Conservation (phyloP, 2,888 invertebrate species). For the Ichneumoninae sp. region DNA sequence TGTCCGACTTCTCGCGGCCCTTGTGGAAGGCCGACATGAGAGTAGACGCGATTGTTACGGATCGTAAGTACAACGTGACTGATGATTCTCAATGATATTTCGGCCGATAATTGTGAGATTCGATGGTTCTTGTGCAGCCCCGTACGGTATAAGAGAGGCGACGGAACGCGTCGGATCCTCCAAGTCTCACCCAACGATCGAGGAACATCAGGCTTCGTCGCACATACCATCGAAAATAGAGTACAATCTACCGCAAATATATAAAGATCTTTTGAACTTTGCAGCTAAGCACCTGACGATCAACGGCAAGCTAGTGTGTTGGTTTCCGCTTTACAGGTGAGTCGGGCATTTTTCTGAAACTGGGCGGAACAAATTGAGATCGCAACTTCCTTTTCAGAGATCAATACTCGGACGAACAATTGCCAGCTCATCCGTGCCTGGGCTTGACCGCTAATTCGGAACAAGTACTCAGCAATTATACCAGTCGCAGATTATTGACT, state of each 20-base stretch:
- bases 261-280: constrained; percentile 93
- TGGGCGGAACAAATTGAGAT: not conserved
- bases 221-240: constrained; percentile 94
- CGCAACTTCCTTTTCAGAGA: constrained; percentile 85
- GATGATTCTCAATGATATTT: constrained; percentile 5
- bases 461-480: constrained; percentile 92
- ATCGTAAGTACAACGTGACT: constrained; percentile 89
- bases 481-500: constrained; percentile 93
- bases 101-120: constrained; percentile 4
- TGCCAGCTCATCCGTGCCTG: constrained; percentile 94
- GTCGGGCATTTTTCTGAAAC: constrained; percentile 16
- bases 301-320: constrained; percentile 95
- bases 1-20: constrained; percentile 95
- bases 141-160: constrained; percentile 98
- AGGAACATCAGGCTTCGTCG: constrained; percentile 87
- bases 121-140: constrained; percentile 87
- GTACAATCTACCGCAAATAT: constrained; percentile 93
- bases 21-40: constrained; percentile 89
- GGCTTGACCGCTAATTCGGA: constrained; percentile 93
- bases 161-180: constrained; percentile 91
- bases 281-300: constrained; percentile 91
- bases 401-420: constrained; percentile 89
- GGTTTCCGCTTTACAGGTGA: constrained; percentile 96
- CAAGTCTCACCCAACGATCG: constrained; percentile 87
- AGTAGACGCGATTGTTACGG: constrained; percentile 97